These are phyloP conservation scores for Alloplasta piceator DNA, from an alignment of 2,888 invertebrate genomes.

Conservation along the genomic window DNA sequence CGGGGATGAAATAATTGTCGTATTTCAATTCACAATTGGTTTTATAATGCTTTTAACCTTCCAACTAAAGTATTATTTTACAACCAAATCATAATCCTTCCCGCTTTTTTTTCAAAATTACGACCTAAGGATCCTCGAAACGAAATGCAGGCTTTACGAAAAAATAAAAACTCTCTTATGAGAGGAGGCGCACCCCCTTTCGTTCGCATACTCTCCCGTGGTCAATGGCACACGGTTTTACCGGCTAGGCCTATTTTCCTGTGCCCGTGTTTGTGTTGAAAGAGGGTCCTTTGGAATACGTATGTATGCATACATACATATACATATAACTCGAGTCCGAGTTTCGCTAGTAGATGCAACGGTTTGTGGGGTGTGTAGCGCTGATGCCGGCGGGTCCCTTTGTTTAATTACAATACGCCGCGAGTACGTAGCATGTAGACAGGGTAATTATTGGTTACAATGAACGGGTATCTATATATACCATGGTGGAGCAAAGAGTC, in stretches of 20 bases:
- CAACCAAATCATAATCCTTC: too few species aligned
- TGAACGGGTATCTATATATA: conserved; percentile 67
- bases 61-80: too few species aligned
- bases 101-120: too few species aligned
- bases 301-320: not conserved
- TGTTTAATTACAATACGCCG: conserved; percentile 79
- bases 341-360: conserved; percentile 38
- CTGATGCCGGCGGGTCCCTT: conserved; percentile 69
- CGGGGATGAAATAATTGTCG: too few species aligned
- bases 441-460: conserved; percentile 80
- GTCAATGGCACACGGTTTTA: conserved; percentile 17
- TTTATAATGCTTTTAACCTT: too few species aligned
- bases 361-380: conserved; percentile 51
- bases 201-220: too few species aligned
- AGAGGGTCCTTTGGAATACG: conserved; percentile 49
- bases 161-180: too few species aligned
- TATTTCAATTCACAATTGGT: too few species aligned
- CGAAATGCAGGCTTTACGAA: too few species aligned
- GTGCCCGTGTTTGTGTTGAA: not conserved
- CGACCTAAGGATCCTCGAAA: too few species aligned
- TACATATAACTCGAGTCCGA: conserved; percentile 25
- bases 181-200: too few species aligned
- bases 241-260: conserved; percentile 37
- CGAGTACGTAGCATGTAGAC: conserved; percentile 73
- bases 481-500: conserved; percentile 42